Evolutionary conservation across 23 tunicate genomes (phyloP).

Genomic region (Trididemnum clinides): DNA sequence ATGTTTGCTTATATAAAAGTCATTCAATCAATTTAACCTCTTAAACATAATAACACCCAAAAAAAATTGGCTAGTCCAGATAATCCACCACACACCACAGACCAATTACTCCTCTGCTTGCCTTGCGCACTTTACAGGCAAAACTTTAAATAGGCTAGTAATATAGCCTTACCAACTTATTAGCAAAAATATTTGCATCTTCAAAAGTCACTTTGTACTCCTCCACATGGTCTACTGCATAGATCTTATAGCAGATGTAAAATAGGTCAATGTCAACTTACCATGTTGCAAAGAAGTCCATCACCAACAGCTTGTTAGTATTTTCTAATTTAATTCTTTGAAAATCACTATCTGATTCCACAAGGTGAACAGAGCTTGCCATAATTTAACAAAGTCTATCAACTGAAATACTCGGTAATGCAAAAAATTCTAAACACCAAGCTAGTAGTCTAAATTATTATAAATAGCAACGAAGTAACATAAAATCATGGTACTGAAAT

Average conservation of each 20-base stretch:
- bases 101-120: no score
- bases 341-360: background rate
- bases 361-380: background rate
- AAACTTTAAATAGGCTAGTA: background rate
- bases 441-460: no score
- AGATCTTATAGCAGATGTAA: background rate
- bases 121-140: background rate
- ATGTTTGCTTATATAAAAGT: no score
- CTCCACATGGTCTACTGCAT: no score
- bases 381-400: background rate
- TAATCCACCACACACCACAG: no score
- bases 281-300: slow-evolving; percentile 63
- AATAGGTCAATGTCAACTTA: background rate
- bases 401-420: no score
- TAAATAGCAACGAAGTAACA: no score
- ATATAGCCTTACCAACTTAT: background rate
- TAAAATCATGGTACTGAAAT: no score
- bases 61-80: no score
- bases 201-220: background rate
- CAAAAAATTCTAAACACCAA: no score
- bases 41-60: no score
- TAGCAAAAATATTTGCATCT: background rate
- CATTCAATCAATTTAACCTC: no score
- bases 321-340: background rate
- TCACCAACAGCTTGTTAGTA: slow-evolving; percentile 24